A percentile compares a stretch with the other conserved stretches of the same genome.
Evolutionary conservation across 2,797 vertebrate genomes (phyloP).

Genomic region (Synanceia verrucosa): DNA sequence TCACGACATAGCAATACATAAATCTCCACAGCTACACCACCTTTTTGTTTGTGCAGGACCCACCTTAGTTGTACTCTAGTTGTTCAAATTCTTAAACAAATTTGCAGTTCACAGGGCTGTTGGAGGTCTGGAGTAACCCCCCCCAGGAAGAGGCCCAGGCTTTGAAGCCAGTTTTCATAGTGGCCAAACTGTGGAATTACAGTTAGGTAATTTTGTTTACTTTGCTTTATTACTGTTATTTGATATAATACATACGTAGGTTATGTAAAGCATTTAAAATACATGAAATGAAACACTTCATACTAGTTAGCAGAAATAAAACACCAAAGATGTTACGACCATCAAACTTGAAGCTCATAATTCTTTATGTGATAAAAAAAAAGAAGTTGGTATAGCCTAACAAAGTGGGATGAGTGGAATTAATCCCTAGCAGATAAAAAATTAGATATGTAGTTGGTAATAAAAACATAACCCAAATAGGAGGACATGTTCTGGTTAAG

Average conservation of each 20-base stretch:
- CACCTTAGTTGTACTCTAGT: too few species aligned
- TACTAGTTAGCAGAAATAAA: background rate
- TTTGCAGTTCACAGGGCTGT: too few species aligned
- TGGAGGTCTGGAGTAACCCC: too few species aligned
- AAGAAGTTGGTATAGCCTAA: background rate
- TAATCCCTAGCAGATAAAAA: background rate
- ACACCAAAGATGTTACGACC: background rate
- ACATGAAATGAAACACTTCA: background rate
- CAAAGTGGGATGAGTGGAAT: background rate
- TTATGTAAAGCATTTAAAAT: background rate
- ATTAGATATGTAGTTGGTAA: background rate
- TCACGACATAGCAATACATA: too few species aligned
- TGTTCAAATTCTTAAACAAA: too few species aligned
- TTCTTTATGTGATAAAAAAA: background rate
- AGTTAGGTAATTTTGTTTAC: background rate
- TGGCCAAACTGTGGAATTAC: too few species aligned
- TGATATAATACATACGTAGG: background rate
- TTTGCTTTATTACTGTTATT: background rate
- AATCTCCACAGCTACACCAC: too few species aligned
- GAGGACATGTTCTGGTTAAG: background rate
- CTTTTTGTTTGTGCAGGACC: too few species aligned
- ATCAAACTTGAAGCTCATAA: background rate
- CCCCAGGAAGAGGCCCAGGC: too few species aligned
- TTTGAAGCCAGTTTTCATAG: too few species aligned
- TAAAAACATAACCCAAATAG: background rate